These are phyloP conservation scores for Nerophis lumbriciformis DNA, from an alignment of 2,113 vertebrate species.

Conservation along the genomic window DNA sequence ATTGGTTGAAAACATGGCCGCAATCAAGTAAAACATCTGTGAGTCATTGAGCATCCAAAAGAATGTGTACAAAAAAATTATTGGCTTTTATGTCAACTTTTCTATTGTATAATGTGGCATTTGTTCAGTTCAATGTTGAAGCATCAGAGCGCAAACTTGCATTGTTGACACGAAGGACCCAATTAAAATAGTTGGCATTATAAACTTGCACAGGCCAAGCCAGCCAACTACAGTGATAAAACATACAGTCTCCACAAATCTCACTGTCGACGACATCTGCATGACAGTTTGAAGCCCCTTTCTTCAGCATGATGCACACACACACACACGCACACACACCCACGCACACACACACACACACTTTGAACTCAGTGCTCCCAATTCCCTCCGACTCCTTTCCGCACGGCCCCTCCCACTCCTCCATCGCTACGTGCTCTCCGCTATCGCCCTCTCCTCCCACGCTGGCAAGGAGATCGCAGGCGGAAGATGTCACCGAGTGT, in stretches of 20 bases:
- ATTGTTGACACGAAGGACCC: no score
- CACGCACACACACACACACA: constrained; percentile 9
- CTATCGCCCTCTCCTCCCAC: constrained; percentile 27
- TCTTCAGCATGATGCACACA: constrained; percentile 16
- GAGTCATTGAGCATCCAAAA: no score
- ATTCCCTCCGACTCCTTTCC: constrained; percentile 16
- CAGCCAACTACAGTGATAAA: background rate
- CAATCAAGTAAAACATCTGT: no score
- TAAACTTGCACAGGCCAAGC: no score
- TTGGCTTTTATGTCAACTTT: no score
- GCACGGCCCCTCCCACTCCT: constrained; percentile 20
- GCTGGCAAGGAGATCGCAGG: constrained; percentile 13
- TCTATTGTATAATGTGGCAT: no score
- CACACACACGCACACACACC: constrained; percentile 8
- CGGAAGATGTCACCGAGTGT: constrained; percentile 24
- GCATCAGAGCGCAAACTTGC: no score
- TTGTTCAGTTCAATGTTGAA: no score
- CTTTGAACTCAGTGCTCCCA: constrained; percentile 56
- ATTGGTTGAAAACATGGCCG: no score
- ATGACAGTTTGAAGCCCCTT: constrained; percentile 36
- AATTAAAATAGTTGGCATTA: no score
- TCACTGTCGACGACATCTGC: constrained; percentile 40
- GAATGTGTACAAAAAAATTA: no score
- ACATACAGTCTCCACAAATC: background rate
- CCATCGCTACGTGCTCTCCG: constrained; percentile 1